phyloP scores from a whole-genome alignment of 2,797 vertebrate genomes.

The Peromyscus eremicus region DNA sequence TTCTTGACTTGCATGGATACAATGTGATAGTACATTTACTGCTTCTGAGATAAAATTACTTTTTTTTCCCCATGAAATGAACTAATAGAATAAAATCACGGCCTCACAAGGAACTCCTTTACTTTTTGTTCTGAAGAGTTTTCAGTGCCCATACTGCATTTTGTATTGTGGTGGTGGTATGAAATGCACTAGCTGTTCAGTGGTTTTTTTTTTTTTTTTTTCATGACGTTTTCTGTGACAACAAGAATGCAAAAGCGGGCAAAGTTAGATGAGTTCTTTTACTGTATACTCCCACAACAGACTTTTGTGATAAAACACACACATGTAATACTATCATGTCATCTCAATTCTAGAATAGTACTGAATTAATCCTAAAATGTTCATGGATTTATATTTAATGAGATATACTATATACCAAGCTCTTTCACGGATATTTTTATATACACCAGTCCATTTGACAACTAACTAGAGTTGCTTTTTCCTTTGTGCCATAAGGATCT shows the following conservation, averaged over 20 bases:
- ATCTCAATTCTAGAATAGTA: background rate
- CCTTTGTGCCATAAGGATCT: background rate
- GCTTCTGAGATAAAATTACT: background rate
- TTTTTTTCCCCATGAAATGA: background rate
- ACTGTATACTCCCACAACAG: background rate
- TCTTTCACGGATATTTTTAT: background rate
- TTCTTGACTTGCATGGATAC: background rate
- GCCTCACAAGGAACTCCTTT: background rate
- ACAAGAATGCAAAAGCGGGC: background rate
- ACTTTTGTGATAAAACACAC: background rate
- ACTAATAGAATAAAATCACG: background rate
- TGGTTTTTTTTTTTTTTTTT: background rate
- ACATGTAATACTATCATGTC: background rate
- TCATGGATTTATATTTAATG: background rate
- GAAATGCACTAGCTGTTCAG: background rate
- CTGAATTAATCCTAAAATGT: background rate
- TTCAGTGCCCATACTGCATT: background rate
- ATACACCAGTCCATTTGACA: background rate
- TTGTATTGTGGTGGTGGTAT: background rate
- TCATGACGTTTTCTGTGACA: background rate
- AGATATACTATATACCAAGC: background rate
- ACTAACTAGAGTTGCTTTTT: background rate
- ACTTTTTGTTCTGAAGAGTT: background rate
- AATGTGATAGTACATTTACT: background rate
- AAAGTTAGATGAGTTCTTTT: background rate